These are phyloP conservation scores for Drosophila diplacantha DNA, from an alignment of 2,888 invertebrate species.

Conservation along the genomic window DNA sequence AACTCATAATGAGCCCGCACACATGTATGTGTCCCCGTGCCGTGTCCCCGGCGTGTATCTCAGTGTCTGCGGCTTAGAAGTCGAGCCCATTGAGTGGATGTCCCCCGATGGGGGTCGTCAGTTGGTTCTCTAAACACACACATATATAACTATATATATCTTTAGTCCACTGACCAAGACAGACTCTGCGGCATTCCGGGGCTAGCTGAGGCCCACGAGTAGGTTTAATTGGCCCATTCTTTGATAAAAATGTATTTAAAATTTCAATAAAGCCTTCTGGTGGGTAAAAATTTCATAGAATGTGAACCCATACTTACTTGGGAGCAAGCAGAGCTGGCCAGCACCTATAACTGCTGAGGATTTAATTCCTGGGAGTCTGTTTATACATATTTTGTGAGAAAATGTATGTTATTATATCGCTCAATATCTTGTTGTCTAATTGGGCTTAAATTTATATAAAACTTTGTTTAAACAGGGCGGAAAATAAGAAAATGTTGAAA, in stretches of 20 bases:
- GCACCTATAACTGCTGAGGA: background rate
- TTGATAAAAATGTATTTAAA: background rate
- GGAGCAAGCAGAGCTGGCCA: background rate
- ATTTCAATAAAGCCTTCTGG: background rate
- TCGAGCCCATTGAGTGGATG: conserved; percentile 25
- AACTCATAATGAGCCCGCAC: conserved; percentile 69
- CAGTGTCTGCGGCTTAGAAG: conserved; percentile 35
- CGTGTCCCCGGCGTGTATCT: conserved; percentile 1
- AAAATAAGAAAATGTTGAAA: background rate
- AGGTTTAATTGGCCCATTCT: background rate
- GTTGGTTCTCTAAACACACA: too few relatives aligned
- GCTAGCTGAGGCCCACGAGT: too few relatives aligned
- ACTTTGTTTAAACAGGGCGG: background rate
- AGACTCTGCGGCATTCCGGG: conserved; percentile 2
- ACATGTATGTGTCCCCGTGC: conserved; percentile 12
- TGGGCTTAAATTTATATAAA: background rate
- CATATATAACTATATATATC: background rate
- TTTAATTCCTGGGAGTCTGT: too few relatives aligned
- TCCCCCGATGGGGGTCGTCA: background rate
- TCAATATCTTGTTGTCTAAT: background rate
- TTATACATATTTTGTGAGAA: background rate
- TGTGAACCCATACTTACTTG: background rate
- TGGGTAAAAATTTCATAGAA: too few relatives aligned
- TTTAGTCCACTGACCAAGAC: background rate
- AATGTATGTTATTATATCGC: background rate